A percentile compares a stretch with the other conserved stretches of the same genome.
phyloP scores from a whole-genome alignment of 2,113 vertebrate species.

The Brachyhypopomus occidentalis region DNA sequence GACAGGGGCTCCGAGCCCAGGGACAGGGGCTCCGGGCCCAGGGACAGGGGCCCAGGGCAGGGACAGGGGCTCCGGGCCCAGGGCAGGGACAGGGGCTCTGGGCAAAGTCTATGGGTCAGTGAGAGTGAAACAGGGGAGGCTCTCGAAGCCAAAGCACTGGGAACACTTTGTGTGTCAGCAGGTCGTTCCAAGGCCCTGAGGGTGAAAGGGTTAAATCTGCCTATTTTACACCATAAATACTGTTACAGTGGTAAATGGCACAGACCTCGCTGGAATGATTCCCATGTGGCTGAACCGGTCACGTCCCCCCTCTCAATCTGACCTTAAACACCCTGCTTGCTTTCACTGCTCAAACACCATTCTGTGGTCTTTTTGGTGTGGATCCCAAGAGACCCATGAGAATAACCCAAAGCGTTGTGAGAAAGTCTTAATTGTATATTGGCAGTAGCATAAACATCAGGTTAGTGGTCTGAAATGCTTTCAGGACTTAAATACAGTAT shows the following conservation, averaged over 20 bases:
- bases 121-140: conserved; percentile 10
- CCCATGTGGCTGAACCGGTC: conserved; percentile 59
- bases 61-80: too few relatives aligned
- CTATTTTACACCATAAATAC: neutral
- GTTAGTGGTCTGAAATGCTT: conserved; percentile 28
- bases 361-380: conserved; percentile 10
- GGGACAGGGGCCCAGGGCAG: neutral
- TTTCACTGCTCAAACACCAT: conserved; percentile 17
- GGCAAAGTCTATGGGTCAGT: neutral
- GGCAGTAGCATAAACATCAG: conserved; percentile 15
- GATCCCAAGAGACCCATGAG: neutral
- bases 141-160: neutral
- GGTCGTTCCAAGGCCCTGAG: neutral
- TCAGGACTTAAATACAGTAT: conserved; percentile 15
- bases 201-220: conserved; percentile 18
- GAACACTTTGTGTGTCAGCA: neutral
- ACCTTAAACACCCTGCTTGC: conserved; percentile 38
- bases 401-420: conserved; percentile 20
- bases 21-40: neutral
- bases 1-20: conserved; percentile 11
- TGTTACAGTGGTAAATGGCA: conserved; percentile 61
- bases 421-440: conserved; percentile 43
- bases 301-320: conserved; percentile 51
- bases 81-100: conserved; percentile 14
- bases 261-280: conserved; percentile 51